phyloP scores from a whole-genome alignment of 2,888 invertebrate species.

The Monopis laevigella region DNA sequence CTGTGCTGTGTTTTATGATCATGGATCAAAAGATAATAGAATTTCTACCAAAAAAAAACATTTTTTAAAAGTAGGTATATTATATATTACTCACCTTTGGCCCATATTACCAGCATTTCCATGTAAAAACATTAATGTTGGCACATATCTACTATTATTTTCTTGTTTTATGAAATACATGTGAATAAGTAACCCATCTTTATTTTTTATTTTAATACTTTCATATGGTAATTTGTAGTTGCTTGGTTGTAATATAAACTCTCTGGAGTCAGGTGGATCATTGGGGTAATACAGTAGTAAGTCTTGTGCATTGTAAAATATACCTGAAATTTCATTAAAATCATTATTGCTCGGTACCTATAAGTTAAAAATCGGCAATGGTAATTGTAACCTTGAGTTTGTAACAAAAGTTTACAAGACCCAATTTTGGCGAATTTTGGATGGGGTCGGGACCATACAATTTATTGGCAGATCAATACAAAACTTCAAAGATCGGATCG shows the following conservation, averaged over 20 bases:
- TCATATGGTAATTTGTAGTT: slow-evolving; percentile 89
- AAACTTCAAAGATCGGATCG: too few species aligned
- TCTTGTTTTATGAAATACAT: slow-evolving; percentile 84
- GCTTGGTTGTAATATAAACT: slow-evolving; percentile 88
- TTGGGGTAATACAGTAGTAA: slow-evolving; percentile 89
- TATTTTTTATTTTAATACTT: slow-evolving; percentile 73
- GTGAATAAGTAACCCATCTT: slow-evolving; percentile 81
- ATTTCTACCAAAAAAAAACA: too few species aligned
- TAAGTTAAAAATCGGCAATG: neutral
- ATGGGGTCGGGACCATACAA: too few species aligned
- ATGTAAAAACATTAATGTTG: slow-evolving; percentile 91
- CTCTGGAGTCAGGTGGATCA: slow-evolving; percentile 86
- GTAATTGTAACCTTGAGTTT: too few species aligned
- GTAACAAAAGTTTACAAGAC: slow-evolving; percentile 6
- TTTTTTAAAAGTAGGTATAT: too few species aligned
- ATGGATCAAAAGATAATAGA: too few species aligned
- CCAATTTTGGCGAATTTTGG: slow-evolving; percentile 5
- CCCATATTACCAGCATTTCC: slow-evolving; percentile 98
- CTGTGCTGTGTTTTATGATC: too few species aligned
- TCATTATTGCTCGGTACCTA: too few species aligned
- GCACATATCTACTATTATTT: slow-evolving; percentile 72
- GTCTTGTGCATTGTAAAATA: slow-evolving; percentile 88
- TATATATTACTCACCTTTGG: slow-evolving; percentile 77
- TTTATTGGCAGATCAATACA: too few species aligned
- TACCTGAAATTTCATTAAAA: slow-evolving; percentile 70